phyloP scores from a whole-genome alignment of 1,140 invertebrate species.

The Drosophila setifemur region DNA sequence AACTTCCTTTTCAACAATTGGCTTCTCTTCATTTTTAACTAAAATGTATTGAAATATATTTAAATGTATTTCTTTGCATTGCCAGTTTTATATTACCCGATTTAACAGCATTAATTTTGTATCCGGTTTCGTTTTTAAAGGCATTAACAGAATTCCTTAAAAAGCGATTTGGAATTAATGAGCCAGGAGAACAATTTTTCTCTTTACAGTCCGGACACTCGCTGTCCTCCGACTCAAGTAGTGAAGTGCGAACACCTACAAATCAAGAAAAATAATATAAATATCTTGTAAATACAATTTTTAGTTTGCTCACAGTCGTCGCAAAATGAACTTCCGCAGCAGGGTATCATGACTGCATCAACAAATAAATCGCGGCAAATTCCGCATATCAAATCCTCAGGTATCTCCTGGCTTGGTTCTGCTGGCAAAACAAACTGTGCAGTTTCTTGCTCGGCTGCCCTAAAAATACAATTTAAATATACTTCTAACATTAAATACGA shows the following conservation, averaged over 20 bases:
- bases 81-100: constrained; percentile 11
- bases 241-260: constrained; percentile 91
- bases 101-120: constrained; percentile 82
- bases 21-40: constrained; percentile 29
- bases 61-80: not conserved
- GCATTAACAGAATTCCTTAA: constrained; percentile 92
- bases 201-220: constrained; percentile 97
- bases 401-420: constrained; percentile 86
- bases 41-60: not conserved
- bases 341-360: constrained; percentile 98
- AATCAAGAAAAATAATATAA: not conserved
- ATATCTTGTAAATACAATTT: too few relatives aligned
- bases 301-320: constrained; percentile 99
- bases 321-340: constrained; percentile 98
- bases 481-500: not conserved
- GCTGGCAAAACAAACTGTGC: constrained; percentile 40
- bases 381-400: constrained; percentile 94
- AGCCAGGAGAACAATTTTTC: constrained; percentile 95
- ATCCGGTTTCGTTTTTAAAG: constrained; percentile 95
- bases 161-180: constrained; percentile 96
- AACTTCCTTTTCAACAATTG: constrained; percentile 12
- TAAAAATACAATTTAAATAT: constrained; percentile 9
- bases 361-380: constrained; percentile 96
- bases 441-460: constrained; percentile 41
- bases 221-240: constrained; percentile 96